Conservation (phyloP, 2,113 vertebrate species). For the Pelodiscus sinensis region DNA sequence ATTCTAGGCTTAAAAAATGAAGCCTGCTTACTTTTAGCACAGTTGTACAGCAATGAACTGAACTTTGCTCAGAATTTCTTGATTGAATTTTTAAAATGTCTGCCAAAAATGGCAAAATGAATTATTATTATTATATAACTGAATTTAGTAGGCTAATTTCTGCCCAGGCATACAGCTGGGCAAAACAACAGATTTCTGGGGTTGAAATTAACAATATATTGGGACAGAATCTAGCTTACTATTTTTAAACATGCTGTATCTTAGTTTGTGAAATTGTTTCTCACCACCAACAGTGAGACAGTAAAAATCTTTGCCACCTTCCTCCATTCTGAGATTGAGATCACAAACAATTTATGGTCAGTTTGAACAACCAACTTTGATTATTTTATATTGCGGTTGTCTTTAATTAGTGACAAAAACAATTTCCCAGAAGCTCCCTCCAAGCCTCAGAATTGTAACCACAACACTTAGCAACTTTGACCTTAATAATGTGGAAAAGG, state of each 20-base stretch:
- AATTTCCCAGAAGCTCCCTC: background rate
- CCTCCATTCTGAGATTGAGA: background rate
- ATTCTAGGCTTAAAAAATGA: background rate
- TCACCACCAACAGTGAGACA: background rate
- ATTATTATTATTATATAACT: too few relatives aligned
- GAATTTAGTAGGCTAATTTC: too few relatives aligned
- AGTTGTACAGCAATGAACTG: background rate
- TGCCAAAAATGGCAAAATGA: too few relatives aligned
- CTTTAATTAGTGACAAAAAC: constrained; percentile 8
- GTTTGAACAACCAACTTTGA: background rate
- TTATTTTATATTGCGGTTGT: background rate
- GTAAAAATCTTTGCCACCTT: background rate
- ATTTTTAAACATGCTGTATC: background rate
- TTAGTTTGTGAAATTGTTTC: background rate
- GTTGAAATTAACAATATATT: background rate
- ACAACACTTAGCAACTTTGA: background rate
- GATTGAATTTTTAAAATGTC: too few relatives aligned
- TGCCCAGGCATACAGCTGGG: too few relatives aligned
- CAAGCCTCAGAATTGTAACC: constrained; percentile 17
- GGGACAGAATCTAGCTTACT: background rate
- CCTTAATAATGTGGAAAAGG: background rate
- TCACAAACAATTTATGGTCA: background rate
- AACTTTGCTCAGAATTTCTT: too few relatives aligned
- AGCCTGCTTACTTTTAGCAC: background rate
- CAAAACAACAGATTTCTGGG: too few relatives aligned